A percentile compares a stretch with the other conserved stretches of the same genome.
phyloP scores from a whole-genome alignment of 2,113 vertebrate species.

The Rhodinocichla rosea region DNA sequence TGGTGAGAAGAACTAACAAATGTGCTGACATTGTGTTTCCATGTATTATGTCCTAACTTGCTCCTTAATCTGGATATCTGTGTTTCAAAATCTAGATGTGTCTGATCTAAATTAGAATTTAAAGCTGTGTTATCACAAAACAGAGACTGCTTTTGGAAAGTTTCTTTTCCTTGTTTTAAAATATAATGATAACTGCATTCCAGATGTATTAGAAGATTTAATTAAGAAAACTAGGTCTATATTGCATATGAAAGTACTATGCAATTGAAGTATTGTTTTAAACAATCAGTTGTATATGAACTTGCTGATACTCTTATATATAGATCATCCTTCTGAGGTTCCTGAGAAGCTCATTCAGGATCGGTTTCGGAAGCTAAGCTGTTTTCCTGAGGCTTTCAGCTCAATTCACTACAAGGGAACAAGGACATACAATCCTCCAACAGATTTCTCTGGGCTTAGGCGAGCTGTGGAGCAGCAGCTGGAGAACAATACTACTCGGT shows the following conservation, averaged over 20 bases:
- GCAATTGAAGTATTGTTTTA: not conserved
- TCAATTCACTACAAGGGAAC: constrained; percentile 97
- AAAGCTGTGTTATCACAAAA: not conserved
- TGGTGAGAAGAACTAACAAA: not conserved
- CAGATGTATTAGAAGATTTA: not conserved
- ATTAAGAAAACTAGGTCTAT: not conserved
- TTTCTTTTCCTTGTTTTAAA: not conserved
- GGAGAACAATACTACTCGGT: constrained; percentile 95
- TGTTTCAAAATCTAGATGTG: not conserved
- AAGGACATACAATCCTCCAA: constrained; percentile 95
- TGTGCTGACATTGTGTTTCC: not conserved
- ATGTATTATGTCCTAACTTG: not conserved
- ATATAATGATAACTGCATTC: not conserved
- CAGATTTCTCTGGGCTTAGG: constrained; percentile 93
- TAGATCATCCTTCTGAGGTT: constrained; percentile 88
- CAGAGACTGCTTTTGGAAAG: not conserved
- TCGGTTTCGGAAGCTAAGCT: constrained; percentile 91
- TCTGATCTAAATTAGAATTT: not conserved
- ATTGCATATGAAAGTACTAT: not conserved
- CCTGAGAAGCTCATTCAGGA: constrained; percentile 95
- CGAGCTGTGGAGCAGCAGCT: constrained; percentile 89
- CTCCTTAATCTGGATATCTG: not conserved
- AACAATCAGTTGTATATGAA: not conserved
- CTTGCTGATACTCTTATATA: not conserved
- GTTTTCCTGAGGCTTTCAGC: constrained; percentile 98